A percentile compares a stretch with the other conserved stretches of the same genome.
Evolutionary conservation across 2,888 invertebrate genomes (phyloP).

Genomic region (Scaptomyza polygonia): DNA sequence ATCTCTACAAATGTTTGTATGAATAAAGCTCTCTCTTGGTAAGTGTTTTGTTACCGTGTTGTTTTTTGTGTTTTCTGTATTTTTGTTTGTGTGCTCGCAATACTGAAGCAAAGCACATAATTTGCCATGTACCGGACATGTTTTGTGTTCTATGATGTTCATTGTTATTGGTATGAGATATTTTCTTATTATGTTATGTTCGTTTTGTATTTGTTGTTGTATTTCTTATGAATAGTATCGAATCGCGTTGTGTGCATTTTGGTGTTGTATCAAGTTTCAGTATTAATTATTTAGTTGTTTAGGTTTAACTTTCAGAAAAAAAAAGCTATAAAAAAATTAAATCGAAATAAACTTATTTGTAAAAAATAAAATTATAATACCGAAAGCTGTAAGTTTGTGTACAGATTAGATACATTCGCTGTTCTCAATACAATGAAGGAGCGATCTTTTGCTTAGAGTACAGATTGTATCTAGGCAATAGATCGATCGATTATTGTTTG

Average conservation of each 20-base stretch:
- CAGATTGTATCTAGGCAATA: conserved; percentile 62
- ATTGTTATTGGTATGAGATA: conserved; percentile 68
- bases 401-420: conserved; percentile 58
- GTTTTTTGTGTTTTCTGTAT: neutral
- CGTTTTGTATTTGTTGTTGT: conserved; percentile 34
- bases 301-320: conserved; percentile 18
- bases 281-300: conserved; percentile 51
- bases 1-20: conserved; percentile 38
- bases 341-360: neutral
- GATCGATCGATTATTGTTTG: conserved; percentile 82
- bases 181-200: conserved; percentile 40
- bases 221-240: conserved; percentile 51
- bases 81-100: conserved; percentile 48
- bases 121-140: conserved; percentile 72
- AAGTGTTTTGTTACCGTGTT: conserved; percentile 47
- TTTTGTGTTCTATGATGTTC: conserved; percentile 69
- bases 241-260: conserved; percentile 59
- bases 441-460: conserved; percentile 69
- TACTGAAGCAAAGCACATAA: conserved; percentile 77
- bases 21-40: conserved; percentile 74
- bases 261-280: conserved; percentile 56
- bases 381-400: conserved; percentile 57
- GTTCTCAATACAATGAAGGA: conserved; percentile 76
- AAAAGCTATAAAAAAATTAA: too few species aligned
- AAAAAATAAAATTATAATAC: conserved; percentile 51